A percentile compares a stretch with the other conserved stretches of the same genome.
Evolutionary conservation across 2,797 vertebrate species (phyloP).

Genomic region (Hemitrygon akajei): DNA sequence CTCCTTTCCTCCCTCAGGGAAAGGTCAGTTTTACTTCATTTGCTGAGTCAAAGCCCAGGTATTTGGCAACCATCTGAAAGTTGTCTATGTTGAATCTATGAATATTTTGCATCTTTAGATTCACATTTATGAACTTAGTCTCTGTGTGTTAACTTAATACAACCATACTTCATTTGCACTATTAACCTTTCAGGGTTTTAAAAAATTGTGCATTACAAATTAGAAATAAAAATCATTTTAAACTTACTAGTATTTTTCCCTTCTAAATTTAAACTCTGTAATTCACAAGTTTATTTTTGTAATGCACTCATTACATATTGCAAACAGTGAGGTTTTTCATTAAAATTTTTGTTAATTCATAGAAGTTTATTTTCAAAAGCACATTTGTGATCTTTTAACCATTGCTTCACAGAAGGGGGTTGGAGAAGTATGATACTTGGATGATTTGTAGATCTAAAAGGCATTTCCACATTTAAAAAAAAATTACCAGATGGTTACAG

Average conservation of each 20-base stretch:
- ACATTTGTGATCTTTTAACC: background rate
- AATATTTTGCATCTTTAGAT: conserved; percentile 26
- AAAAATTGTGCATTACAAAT: background rate
- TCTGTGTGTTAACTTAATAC: background rate
- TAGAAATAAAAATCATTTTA: background rate
- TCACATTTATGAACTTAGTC: conserved; percentile 10
- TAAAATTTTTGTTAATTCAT: background rate
- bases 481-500: background rate
- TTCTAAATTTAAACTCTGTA: background rate
- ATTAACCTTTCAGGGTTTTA: background rate
- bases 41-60: conserved; percentile 28
- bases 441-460: background rate
- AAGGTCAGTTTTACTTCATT: background rate
- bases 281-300: background rate
- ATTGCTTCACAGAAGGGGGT: background rate
- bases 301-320: background rate
- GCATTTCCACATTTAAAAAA: background rate
- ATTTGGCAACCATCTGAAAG: conserved; percentile 29
- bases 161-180: background rate
- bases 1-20: conserved; percentile 4
- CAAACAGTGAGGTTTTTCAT: background rate
- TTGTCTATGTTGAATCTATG: conserved; percentile 12
- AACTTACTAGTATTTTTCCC: background rate
- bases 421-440: background rate
- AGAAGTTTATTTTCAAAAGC: background rate